A percentile compares a stretch with the other conserved stretches of the same genome.
phyloP scores from a whole-genome alignment of 2,113 vertebrate genomes.

The Corythaixoides concolor region DNA sequence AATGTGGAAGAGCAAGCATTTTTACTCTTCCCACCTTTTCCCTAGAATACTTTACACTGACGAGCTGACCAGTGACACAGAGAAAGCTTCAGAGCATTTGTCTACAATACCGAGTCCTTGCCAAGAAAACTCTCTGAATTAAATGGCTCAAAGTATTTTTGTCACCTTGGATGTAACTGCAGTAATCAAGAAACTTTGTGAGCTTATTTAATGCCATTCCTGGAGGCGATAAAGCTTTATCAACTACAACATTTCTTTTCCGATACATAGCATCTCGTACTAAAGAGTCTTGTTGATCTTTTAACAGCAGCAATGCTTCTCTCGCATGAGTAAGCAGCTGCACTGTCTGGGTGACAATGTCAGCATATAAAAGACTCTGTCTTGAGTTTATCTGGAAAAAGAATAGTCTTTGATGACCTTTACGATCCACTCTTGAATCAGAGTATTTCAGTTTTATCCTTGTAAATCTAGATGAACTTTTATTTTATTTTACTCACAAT shows the following conservation, averaged over 20 bases:
- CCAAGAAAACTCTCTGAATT: background rate
- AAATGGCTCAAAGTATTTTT: background rate
- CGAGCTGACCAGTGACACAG: background rate
- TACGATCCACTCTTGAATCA: background rate
- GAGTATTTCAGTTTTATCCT: background rate
- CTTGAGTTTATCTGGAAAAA: background rate
- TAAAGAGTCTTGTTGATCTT: background rate
- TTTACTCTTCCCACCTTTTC: background rate
- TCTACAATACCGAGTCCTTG: background rate
- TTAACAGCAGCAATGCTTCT: background rate
- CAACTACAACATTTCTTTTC: background rate
- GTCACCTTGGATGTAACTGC: background rate
- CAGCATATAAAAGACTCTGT: background rate
- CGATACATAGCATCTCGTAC: fast-evolving
- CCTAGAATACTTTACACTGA: background rate
- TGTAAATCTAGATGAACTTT: background rate
- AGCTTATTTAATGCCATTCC: background rate
- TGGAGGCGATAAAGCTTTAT: background rate
- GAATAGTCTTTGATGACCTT: background rate
- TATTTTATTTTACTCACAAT: background rate
- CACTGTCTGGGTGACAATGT: background rate
- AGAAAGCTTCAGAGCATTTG: background rate
- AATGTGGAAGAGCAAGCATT: background rate
- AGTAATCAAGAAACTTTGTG: background rate
- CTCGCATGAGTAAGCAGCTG: background rate